phyloP scores from a whole-genome alignment of 2,888 invertebrate species.

The Scaptomyza flava region DNA sequence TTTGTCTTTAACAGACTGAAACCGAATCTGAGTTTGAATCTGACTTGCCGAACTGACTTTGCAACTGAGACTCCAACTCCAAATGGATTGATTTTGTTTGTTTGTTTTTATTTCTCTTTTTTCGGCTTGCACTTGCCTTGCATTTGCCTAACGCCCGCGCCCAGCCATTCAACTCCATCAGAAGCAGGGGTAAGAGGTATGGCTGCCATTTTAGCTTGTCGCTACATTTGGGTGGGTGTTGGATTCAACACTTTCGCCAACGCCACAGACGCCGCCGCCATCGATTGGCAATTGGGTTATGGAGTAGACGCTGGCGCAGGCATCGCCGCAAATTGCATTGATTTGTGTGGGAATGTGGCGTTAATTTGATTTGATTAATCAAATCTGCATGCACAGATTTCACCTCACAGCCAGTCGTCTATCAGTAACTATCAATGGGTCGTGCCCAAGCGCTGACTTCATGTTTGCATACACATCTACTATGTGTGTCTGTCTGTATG shows the following conservation, averaged over 20 bases:
- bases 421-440: constrained; percentile 41
- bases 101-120: constrained; percentile 14
- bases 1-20: constrained; percentile 55
- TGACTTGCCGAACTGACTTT: constrained; percentile 18
- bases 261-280: constrained; percentile 8
- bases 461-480: constrained; percentile 6
- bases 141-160: constrained; percentile 56
- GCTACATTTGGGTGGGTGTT: constrained; percentile 73
- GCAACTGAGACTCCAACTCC: constrained; percentile 28
- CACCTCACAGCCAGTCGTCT: constrained; percentile 35
- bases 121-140: constrained; percentile 53
- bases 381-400: constrained; percentile 66
- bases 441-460: constrained; percentile 54
- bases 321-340: constrained; percentile 67
- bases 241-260: constrained; percentile 76
- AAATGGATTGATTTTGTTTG: constrained; percentile 52
- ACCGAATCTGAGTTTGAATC: constrained; percentile 49
- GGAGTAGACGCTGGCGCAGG: constrained; percentile 15
- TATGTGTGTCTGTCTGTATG: constrained; percentile 1
- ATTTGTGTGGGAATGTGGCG: constrained; percentile 78
- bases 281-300: constrained; percentile 50
- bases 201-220: constrained; percentile 63
- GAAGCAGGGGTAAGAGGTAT: constrained; percentile 23
- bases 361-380: constrained; percentile 80
- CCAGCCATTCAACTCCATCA: constrained; percentile 26